phyloP scores from a whole-genome alignment of 1,140 invertebrate species.

The Drosophila tani region DNA sequence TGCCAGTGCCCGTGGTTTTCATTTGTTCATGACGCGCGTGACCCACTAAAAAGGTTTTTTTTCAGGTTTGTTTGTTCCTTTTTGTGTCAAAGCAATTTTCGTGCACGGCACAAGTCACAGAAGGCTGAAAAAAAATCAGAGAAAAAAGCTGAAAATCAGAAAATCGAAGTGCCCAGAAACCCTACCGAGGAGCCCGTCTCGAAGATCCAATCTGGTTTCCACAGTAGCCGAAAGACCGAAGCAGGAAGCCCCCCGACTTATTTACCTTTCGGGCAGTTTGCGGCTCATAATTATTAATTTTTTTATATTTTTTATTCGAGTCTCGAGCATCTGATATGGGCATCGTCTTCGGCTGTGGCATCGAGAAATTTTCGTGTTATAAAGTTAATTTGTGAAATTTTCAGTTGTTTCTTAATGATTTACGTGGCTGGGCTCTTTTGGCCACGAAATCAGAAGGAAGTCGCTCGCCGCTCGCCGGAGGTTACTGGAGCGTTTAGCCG shows the following conservation, averaged over 20 bases:
- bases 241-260: constrained; percentile 65
- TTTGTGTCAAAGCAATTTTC: constrained; percentile 81
- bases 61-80: constrained; percentile 37
- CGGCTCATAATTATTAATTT: constrained; percentile 79
- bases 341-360: constrained; percentile 19
- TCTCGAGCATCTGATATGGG: constrained; percentile 23
- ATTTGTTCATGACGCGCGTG: constrained; percentile 77
- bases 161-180: constrained; percentile 33
- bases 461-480: constrained; percentile 62
- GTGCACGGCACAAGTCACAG: constrained; percentile 56
- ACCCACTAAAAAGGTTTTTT: constrained; percentile 67
- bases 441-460: constrained; percentile 61
- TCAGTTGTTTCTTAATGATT: constrained; percentile 73
- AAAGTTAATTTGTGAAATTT: constrained; percentile 83
- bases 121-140: background rate
- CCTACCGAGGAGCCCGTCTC: constrained; percentile 22
- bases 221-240: constrained; percentile 52
- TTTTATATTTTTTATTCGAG: constrained; percentile 15
- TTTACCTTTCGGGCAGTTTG: constrained; percentile 76
- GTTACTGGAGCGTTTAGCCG: constrained; percentile 79
- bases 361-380: constrained; percentile 82
- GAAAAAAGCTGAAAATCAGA: constrained; percentile 17
- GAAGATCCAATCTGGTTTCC: constrained; percentile 47
- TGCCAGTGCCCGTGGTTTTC: constrained; percentile 63
- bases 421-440: constrained; percentile 43